Percentiles rank a stretch among this genome's conserved stretches.
phyloP scores from a whole-genome alignment of 2,797 vertebrate genomes.

The Takifugu rubripes region DNA sequence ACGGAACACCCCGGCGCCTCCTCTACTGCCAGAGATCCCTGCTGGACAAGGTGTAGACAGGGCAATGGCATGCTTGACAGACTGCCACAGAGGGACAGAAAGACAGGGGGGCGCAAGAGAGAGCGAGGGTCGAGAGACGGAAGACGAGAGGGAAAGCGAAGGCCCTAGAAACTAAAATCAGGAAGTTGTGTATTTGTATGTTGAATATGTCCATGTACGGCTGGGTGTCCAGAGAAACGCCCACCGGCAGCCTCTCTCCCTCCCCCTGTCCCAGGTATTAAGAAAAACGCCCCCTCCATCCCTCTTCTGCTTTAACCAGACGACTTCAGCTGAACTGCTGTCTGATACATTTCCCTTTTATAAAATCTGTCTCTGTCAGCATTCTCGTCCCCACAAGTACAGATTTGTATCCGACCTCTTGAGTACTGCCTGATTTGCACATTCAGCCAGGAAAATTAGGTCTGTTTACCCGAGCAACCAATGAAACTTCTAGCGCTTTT shows the following conservation, averaged over 20 bases:
- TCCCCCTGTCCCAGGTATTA: constrained; percentile 38
- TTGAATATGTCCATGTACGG: constrained; percentile 62
- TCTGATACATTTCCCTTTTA: constrained; percentile 49
- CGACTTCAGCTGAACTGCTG: constrained; percentile 78
- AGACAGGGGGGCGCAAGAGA: constrained; percentile 23
- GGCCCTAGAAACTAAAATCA: constrained; percentile 66
- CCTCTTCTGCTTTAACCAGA: constrained; percentile 63
- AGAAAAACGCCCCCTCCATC: constrained; percentile 16
- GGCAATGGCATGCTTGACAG: constrained; percentile 35
- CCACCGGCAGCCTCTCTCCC: constrained; percentile 30
- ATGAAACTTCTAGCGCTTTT: no score
- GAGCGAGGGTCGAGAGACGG: constrained; percentile 34
- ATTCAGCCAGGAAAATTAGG: no score
- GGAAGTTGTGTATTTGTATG: constrained; percentile 73
- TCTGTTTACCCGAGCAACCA: no score
- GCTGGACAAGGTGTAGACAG: constrained; percentile 79
- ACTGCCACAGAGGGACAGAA: constrained; percentile 54
- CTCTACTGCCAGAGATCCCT: constrained; percentile 87
- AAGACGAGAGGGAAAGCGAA: constrained; percentile 18
- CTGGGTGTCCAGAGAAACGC: constrained; percentile 47
- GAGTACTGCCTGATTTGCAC: constrained; percentile 1
- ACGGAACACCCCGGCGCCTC: constrained; percentile 87
- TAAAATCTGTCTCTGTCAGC: no score
- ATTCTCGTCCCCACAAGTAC: no score
- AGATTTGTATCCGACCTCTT: constrained; percentile 3